Conservation (phyloP, 2,888 invertebrate species). For the Polydesmus complanatus region DNA sequence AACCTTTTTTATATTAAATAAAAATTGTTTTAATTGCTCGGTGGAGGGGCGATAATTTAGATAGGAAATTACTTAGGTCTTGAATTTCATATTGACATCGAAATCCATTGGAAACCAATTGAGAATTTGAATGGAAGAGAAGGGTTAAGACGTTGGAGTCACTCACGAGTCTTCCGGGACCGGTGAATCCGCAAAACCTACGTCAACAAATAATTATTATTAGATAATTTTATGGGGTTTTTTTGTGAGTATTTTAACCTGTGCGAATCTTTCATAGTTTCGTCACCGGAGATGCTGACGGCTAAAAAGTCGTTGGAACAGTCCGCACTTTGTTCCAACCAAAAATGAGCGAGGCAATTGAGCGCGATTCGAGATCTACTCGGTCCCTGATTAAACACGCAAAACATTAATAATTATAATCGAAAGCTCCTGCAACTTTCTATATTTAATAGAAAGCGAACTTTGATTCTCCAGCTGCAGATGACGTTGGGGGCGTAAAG, state of each 20-base stretch:
- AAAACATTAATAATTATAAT: slow-evolving; percentile 1
- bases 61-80: not conserved
- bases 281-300: slow-evolving; percentile 5
- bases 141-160: slow-evolving; percentile 5
- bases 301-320: slow-evolving; percentile 11
- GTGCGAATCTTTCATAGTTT: slow-evolving; percentile 7
- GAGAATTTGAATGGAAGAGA: slow-evolving; percentile 6
- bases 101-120: slow-evolving; percentile 4
- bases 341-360: not conserved
- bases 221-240: too few relatives aligned
- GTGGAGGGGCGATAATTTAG: not conserved
- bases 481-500: slow-evolving; percentile 13
- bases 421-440: too few relatives aligned
- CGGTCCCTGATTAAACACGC: too few relatives aligned
- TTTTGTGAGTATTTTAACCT: not conserved
- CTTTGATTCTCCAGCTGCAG: slow-evolving; percentile 16
- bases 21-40: too few relatives aligned
- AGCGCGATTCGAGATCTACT: not conserved
- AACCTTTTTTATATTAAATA: not conserved
- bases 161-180: not conserved
- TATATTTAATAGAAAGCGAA: too few relatives aligned
- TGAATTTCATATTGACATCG: slow-evolving; percentile 7
- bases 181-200: slow-evolving; percentile 7
- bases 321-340: slow-evolving; percentile 7
- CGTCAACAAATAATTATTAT: too few relatives aligned